Conservation (phyloP, 1,140 invertebrate species). For the Anastrepha obliqua region DNA sequence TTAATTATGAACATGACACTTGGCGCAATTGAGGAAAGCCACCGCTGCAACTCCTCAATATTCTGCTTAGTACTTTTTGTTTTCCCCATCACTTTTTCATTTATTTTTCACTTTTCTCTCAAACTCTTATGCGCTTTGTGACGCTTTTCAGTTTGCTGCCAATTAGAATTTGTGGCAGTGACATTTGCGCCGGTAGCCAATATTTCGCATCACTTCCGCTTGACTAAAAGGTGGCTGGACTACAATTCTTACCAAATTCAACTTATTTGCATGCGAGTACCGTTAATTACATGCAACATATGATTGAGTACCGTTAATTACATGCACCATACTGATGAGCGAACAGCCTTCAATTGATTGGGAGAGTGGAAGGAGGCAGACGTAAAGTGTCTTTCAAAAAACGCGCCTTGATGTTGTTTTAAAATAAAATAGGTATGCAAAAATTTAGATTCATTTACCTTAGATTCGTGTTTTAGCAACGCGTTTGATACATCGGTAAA, state of each 20-base stretch:
- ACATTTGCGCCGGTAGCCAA: constrained; percentile 28
- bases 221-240: background rate
- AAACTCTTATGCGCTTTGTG: background rate
- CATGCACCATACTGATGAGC: no score
- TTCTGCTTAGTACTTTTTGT: background rate
- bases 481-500: no score
- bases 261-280: background rate
- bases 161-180: constrained; percentile 48
- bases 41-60: background rate
- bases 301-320: background rate
- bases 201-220: constrained; percentile 43
- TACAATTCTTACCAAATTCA: background rate
- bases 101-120: background rate
- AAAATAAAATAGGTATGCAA: no score
- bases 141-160: constrained; percentile 18
- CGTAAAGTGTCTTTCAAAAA: no score
- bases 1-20: constrained; percentile 50
- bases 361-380: no score
- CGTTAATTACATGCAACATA: background rate
- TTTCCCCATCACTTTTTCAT: background rate
- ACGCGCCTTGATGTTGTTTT: no score
- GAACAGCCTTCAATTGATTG: no score
- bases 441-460: no score
- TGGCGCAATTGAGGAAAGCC: background rate
- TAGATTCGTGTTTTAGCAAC: no score